phyloP scores from a whole-genome alignment of 2,797 vertebrate species.

The Danio choprae region DNA sequence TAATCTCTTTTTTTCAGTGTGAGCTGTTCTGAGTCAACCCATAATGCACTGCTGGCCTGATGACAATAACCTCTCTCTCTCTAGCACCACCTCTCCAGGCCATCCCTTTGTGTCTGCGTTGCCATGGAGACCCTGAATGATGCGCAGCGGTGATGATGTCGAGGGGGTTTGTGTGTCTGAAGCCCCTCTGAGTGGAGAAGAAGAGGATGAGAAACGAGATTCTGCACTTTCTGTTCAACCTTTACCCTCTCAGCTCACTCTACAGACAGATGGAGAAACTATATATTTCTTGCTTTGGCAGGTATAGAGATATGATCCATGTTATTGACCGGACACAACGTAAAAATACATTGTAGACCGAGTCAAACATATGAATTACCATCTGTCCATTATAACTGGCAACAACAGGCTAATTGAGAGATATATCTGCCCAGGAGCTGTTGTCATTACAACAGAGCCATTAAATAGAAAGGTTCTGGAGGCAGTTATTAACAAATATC shows the following conservation, averaged over 20 bases:
- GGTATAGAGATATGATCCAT: conserved; percentile 5
- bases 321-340: not conserved
- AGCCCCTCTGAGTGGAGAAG: conserved; percentile 46
- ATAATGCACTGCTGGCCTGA: conserved; percentile 49
- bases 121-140: conserved; percentile 70
- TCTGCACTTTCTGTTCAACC: conserved; percentile 32
- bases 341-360: conserved; percentile 2
- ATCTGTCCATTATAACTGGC: not conserved
- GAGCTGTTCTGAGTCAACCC: not conserved
- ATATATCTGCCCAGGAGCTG: conserved; percentile 2
- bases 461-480: conserved; percentile 29
- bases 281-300: conserved; percentile 5
- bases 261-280: not conserved
- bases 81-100: conserved; percentile 49
- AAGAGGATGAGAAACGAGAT: conserved; percentile 17
- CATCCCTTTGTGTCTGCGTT: conserved; percentile 70
- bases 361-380: conserved; percentile 3
- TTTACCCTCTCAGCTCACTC: not conserved
- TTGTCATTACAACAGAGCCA: conserved; percentile 29
- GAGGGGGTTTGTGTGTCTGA: conserved; percentile 57
- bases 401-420: conserved; percentile 33
- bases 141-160: conserved; percentile 63
- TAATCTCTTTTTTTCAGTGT: no score
- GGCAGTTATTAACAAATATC: conserved; percentile 34
- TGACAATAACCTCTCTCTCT: conserved; percentile 48